Percentiles rank a stretch among this genome's conserved stretches.
phyloP scores from a whole-genome alignment of 2,113 vertebrate species.

The Sinosuthora webbiana region DNA sequence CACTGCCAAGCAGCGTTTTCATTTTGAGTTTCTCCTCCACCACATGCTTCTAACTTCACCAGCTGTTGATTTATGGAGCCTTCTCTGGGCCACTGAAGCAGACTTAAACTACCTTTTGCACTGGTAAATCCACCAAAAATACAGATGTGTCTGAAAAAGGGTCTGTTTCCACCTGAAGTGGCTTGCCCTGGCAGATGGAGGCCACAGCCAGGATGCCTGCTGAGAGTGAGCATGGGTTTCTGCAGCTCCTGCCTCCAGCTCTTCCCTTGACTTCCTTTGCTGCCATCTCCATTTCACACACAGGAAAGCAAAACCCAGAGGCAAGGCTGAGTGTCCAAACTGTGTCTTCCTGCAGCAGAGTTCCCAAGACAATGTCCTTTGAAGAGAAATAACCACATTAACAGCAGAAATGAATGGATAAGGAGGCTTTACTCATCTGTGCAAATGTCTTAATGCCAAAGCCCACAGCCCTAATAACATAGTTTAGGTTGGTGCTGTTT shows the following conservation, averaged over 20 bases:
- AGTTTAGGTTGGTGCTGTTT: neutral
- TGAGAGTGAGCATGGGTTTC: neutral
- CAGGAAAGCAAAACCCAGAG: neutral
- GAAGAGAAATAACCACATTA: neutral
- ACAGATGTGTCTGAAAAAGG: neutral
- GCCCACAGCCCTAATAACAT: neutral
- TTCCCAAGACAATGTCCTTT: neutral
- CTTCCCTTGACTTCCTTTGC: neutral
- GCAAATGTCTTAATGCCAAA: neutral
- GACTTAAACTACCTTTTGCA: neutral
- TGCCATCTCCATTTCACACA: neutral
- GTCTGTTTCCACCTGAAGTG: neutral
- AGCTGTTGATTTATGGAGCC: constrained; percentile 38
- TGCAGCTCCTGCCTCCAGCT: neutral
- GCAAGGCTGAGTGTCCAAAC: neutral
- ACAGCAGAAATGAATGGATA: neutral
- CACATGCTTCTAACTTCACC: neutral
- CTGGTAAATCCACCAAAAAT: neutral
- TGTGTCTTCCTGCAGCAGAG: neutral
- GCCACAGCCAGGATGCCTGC: neutral
- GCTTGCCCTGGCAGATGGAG: neutral
- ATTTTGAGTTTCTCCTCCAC: neutral
- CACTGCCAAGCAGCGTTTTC: neutral
- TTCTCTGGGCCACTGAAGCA: neutral
- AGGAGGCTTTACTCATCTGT: neutral